Evolutionary conservation across 2,797 vertebrate genomes (phyloP).

Genomic region (Garrulus glandarius): DNA sequence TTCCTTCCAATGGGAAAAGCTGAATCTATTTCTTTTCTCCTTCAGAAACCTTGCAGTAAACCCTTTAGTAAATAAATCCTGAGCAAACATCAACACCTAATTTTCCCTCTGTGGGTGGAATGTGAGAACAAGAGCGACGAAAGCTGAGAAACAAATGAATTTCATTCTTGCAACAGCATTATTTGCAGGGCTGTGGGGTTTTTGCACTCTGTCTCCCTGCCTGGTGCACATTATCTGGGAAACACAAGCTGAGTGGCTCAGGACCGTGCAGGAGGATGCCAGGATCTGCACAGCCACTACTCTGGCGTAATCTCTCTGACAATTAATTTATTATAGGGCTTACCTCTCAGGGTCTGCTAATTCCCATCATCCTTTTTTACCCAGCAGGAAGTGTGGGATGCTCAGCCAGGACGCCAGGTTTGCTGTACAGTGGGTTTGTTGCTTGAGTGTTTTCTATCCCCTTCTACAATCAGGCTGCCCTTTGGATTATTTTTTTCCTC

Average conservation of each 20-base stretch:
- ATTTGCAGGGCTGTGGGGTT: background rate
- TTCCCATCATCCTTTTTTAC: background rate
- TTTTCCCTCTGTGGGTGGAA: slow-evolving; percentile 34
- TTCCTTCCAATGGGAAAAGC: background rate
- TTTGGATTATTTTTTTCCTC: background rate
- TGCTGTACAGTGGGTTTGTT: background rate
- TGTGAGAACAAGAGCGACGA: background rate
- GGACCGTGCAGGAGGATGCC: background rate
- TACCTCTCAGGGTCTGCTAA: background rate
- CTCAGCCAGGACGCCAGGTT: background rate
- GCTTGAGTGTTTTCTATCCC: background rate
- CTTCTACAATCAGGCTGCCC: background rate
- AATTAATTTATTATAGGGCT: background rate
- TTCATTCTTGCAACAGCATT: background rate
- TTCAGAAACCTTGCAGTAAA: background rate
- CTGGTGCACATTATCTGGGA: background rate
- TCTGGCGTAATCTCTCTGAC: accelerated
- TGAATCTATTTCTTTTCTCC: background rate
- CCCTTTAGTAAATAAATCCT: background rate
- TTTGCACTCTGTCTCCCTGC: background rate
- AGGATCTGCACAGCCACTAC: background rate
- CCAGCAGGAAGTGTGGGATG: background rate
- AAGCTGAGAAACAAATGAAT: slow-evolving; percentile 28
- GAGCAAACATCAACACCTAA: background rate
- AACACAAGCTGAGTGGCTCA: background rate